Evolutionary conservation across 1,140 invertebrate species (phyloP).

Genomic region (Trichonephila clavipes): DNA sequence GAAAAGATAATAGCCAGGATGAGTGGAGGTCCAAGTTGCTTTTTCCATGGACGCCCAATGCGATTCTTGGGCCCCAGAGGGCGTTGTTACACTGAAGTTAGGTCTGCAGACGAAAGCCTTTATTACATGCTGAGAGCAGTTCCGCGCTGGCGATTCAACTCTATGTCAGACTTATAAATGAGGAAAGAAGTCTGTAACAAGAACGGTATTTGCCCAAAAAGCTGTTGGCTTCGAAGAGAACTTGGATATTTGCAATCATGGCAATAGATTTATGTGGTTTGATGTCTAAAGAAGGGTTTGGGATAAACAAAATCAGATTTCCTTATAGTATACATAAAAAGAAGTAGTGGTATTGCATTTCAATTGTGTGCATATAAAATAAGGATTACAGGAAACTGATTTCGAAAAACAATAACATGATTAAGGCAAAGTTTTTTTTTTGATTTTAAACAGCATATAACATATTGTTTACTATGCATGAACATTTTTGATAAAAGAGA

Average conservation of each 20-base stretch:
- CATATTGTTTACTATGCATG: too few species aligned
- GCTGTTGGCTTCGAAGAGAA: background rate
- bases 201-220: constrained; percentile 13
- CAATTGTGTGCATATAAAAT: too few species aligned
- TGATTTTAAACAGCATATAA: too few species aligned
- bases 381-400: too few species aligned
- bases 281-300: background rate
- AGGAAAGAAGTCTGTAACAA: constrained; percentile 54
- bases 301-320: background rate
- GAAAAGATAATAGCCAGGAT: constrained; percentile 52
- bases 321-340: background rate
- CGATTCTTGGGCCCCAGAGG: constrained; percentile 49
- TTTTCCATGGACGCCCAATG: constrained; percentile 52
- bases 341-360: too few species aligned
- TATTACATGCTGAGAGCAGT: constrained; percentile 56
- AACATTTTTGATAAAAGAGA: too few species aligned
- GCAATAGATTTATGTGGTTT: background rate
- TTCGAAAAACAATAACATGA: too few species aligned
- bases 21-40: constrained; percentile 48
- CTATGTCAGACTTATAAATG: constrained; percentile 43
- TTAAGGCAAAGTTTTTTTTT: too few species aligned
- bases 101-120: constrained; percentile 47
- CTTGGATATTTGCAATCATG: constrained; percentile 4
- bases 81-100: constrained; percentile 60
- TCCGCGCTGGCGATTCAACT: background rate